Base-by-base conservation (phyloP, 2,888 invertebrate genomes). In the Cepaea hortensis region DNA sequence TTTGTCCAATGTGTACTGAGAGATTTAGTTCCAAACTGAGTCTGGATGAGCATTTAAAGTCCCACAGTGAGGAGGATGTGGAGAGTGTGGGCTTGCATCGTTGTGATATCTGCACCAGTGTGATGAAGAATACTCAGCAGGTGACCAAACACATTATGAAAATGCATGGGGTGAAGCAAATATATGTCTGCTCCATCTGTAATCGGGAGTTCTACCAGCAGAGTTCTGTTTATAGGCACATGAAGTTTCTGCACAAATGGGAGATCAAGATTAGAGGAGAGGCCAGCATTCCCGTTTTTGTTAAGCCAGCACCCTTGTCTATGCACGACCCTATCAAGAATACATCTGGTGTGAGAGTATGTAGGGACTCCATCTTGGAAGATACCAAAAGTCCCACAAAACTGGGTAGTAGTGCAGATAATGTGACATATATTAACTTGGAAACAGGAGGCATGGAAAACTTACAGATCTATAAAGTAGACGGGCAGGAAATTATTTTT, bases 221-320 rank as follows among this genome's bases (percentile, higher is more conserved):
- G 55, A 87, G 87, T 55, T 87, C 87, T 11, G 84, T 87, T 7
- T 55, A 80, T 9, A 68, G 87, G 18, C 87, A 87, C 61, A 87
- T 87, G 84, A 87, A 84, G 76, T 87, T 87, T 46, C 84, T 87
- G 20, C 87, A 87, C 84, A 87, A 87, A 48, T 87, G 87, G 87
- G 87, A 87, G 73, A 87, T 87, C 15, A 87, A 87, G 76, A 87
- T 87, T 15, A 73, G 87, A 55, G 87, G 87, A 61, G 87, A 87
- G 23, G 68, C 79, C 73, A 84, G 75, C 73, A 87, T 87, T 23
- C 87, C 87, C 3, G 76, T 87, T 13, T 35, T 84, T n/a, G 61
- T 84, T 15, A 87, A 87, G 23, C 84, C 87, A 55, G 84, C 87
- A 50, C 76, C 87, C 7, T 70, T 46, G 23, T 70, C 84, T 3